phyloP scores from a whole-genome alignment of 2,113 vertebrate genomes.

The Tragelaphus scriptus region DNA sequence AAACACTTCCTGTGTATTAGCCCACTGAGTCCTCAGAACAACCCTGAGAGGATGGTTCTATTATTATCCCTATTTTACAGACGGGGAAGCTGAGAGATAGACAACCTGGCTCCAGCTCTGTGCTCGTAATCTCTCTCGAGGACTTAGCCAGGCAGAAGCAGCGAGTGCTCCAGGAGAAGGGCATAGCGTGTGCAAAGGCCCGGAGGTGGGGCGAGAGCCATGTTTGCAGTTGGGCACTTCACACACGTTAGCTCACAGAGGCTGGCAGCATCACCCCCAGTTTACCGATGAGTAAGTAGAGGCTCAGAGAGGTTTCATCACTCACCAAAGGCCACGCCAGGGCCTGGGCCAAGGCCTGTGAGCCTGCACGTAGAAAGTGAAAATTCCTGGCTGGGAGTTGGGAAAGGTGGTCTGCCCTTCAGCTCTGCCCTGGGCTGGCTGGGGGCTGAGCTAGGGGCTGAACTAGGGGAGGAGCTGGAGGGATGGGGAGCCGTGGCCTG shows the following conservation, averaged over 20 bases:
- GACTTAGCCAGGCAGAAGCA: background rate
- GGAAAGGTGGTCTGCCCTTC: background rate
- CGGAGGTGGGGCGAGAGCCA: background rate
- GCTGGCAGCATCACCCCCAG: background rate
- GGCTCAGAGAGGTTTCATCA: background rate
- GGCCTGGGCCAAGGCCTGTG: background rate
- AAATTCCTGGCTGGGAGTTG: background rate
- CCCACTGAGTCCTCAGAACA: background rate
- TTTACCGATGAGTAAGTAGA: background rate
- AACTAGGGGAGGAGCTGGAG: background rate
- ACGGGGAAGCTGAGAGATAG: background rate
- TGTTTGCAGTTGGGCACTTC: no score
- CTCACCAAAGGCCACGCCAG: background rate
- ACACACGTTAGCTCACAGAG: background rate
- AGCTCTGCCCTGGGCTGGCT: background rate
- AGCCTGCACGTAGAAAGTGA: background rate
- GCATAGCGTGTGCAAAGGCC: background rate
- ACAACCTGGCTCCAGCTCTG: background rate
- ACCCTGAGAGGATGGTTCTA: background rate
- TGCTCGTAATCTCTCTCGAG: fast-evolving
- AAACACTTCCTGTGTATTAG: background rate
- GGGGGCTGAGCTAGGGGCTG: no score
- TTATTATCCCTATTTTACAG: no score
- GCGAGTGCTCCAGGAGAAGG: background rate
- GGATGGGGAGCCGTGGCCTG: background rate